phyloP scores from a whole-genome alignment of 2,797 vertebrate genomes.

The Neostethus bicornis region DNA sequence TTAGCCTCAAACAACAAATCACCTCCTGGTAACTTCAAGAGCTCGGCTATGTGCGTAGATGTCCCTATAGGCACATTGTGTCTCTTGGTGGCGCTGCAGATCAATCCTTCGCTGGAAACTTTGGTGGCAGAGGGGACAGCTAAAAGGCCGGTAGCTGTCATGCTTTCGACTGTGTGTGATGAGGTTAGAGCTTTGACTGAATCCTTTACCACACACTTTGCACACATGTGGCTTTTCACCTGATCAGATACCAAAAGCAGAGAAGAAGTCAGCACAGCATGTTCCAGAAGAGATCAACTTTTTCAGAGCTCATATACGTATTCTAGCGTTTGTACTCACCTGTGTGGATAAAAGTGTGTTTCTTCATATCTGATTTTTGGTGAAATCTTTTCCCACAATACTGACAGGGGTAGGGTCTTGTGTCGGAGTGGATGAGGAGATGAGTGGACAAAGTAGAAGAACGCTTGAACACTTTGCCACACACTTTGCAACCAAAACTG shows the following conservation, averaged over 20 bases:
- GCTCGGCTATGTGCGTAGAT: constrained; percentile 36
- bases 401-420: constrained; percentile 74
- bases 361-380: constrained; percentile 87
- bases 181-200: constrained; percentile 87
- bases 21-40: neutral
- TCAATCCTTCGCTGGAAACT: constrained; percentile 79
- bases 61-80: constrained; percentile 47
- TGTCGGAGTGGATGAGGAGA: constrained; percentile 80
- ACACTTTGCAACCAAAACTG: constrained; percentile 72
- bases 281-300: neutral
- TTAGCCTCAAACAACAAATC: constrained; percentile 15
- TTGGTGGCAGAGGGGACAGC: constrained; percentile 69
- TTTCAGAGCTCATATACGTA: neutral
- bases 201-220: constrained; percentile 83
- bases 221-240: constrained; percentile 86
- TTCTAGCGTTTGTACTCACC: constrained; percentile 53
- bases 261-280: neutral
- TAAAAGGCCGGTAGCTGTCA: constrained; percentile 75
- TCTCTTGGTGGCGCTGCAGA: constrained; percentile 80
- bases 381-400: constrained; percentile 79
- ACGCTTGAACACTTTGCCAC: constrained; percentile 77
- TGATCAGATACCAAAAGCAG: constrained; percentile 10
- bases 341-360: constrained; percentile 86
- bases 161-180: constrained; percentile 86
- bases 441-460: constrained; percentile 78